A percentile compares a stretch with the other conserved stretches of the same genome.
Evolutionary conservation across 2,113 vertebrate species (phyloP).

Genomic region (Nannospalax galili): DNA sequence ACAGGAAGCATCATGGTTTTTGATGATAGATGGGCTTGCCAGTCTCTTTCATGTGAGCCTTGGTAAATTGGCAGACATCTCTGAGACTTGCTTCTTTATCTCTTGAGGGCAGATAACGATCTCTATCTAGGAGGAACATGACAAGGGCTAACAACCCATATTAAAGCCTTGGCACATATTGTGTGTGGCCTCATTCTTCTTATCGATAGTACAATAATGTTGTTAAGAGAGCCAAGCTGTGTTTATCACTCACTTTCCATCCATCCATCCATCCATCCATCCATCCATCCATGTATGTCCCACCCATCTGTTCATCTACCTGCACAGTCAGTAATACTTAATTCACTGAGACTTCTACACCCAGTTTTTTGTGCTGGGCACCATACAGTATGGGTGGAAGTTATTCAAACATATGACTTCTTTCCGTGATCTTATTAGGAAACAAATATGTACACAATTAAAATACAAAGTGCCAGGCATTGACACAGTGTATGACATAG

Average conservation of each 20-base stretch:
- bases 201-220: not conserved
- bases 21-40: constrained; percentile 46
- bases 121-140: constrained; percentile 41
- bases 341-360: not conserved
- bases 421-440: not conserved
- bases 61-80: not conserved
- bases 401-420: not conserved
- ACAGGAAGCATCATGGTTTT: not conserved
- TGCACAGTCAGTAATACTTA: not conserved
- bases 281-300: no score
- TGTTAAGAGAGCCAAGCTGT: not conserved
- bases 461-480: not conserved
- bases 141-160: constrained; percentile 10
- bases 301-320: not conserved
- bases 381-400: not conserved
- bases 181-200: not conserved
- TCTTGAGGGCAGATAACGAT: constrained; percentile 25
- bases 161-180: constrained; percentile 41
- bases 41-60: constrained; percentile 40
- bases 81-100: not conserved
- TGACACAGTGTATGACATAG: not conserved
- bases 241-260: not conserved
- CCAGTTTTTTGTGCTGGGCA: not conserved
- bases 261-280: not conserved
- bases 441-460: not conserved